These are phyloP conservation scores for Euproctis similis DNA, from an alignment of 2,888 invertebrate genomes.

Conservation along the genomic window DNA sequence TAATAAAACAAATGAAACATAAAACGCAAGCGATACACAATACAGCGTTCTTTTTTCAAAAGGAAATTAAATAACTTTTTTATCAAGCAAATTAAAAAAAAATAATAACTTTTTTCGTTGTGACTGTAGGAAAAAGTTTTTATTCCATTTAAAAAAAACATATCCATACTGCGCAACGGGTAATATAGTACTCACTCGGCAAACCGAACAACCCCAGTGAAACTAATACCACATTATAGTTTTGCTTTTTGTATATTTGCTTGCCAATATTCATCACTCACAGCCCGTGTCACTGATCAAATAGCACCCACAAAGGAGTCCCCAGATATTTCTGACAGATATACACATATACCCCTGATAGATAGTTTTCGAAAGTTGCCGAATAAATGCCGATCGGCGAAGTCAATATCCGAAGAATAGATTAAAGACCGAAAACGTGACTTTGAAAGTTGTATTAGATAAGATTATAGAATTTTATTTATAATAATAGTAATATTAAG, in stretches of 20 bases:
- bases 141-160: constrained; percentile 11
- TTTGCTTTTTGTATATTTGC: constrained; percentile 76
- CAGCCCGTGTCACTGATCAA: constrained; percentile 70
- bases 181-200: constrained; percentile 34
- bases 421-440: constrained; percentile 12
- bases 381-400: constrained; percentile 42
- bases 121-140: no score
- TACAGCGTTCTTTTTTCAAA: no score
- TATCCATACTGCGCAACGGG: constrained; percentile 27
- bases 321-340: constrained; percentile 68
- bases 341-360: constrained; percentile 66
- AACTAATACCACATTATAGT: constrained; percentile 70
- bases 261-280: constrained; percentile 75
- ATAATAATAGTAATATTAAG: no score
- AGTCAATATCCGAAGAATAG: constrained; percentile 14
- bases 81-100: no score
- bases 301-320: constrained; percentile 69
- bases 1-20: no score
- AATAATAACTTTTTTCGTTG: no score
- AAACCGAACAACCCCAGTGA: constrained; percentile 58
- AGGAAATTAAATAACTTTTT: no score
- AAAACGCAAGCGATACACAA: no score
- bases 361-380: constrained; percentile 58
- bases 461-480: no score
- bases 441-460: constrained; percentile 2